Evolutionary conservation across 2,797 vertebrate species (phyloP).

Genomic region (Chloroceryle amazona): DNA sequence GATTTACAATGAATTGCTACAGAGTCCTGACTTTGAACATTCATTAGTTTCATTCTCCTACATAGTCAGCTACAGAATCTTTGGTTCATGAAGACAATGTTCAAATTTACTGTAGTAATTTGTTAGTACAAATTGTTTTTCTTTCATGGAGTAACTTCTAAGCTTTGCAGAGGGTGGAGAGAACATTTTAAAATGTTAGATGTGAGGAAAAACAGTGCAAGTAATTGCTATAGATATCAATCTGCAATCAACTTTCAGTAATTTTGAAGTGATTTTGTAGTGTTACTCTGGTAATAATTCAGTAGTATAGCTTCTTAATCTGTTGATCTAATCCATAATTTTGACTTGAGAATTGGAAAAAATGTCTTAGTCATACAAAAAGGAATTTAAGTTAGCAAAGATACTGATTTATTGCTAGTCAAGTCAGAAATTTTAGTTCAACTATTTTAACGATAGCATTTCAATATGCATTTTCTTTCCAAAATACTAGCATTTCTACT

Average conservation of each 20-base stretch:
- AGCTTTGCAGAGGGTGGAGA: constrained; percentile 40
- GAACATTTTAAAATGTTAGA: constrained; percentile 61
- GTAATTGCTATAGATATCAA: constrained; percentile 31
- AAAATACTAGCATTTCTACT: neutral
- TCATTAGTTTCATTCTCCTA: constrained; percentile 21
- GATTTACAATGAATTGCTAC: constrained; percentile 42
- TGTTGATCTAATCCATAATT: constrained; percentile 1
- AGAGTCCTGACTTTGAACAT: constrained; percentile 27
- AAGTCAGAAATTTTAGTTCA: neutral
- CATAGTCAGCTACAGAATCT: constrained; percentile 43
- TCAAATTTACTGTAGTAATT: constrained; percentile 61
- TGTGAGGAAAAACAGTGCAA: constrained; percentile 10
- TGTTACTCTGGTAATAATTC: constrained; percentile 32
- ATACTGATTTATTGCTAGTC: neutral
- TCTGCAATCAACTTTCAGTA: constrained; percentile 33
- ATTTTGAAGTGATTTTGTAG: constrained; percentile 47
- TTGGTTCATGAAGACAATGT: constrained; percentile 61
- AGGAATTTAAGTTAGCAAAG: neutral
- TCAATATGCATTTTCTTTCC: neutral
- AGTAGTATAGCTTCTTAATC: constrained; percentile 30
- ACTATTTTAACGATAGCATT: neutral
- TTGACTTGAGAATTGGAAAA: neutral
- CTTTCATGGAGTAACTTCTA: constrained; percentile 50
- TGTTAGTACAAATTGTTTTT: constrained; percentile 66
- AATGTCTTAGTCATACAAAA: neutral